Base-by-base conservation (phyloP, 53 echinoderm and acorn worm genomes). In the Astropecten irregularis region DNA sequence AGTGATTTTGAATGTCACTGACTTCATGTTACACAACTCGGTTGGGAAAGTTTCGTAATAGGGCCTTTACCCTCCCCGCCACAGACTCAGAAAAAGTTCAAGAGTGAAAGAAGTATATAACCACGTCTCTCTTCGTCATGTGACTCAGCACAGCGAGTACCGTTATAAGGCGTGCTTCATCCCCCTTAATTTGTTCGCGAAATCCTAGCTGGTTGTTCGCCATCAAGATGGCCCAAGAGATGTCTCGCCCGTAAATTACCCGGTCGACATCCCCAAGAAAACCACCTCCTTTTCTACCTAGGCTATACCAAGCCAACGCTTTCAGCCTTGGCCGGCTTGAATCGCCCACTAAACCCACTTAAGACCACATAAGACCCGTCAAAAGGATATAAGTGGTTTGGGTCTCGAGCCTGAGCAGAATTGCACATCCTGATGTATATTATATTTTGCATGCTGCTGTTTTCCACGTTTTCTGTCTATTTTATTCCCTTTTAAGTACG, bases 61-160 rank as follows among this genome's bases (percentile, higher is more conserved):
- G n/a, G n/a, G n/a, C n/a, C n/a, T n/a, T n/a, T n/a, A n/a, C n/a
- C n/a, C n/a, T n/a, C n/a, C n/a, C n/a, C n/a, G n/a, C n/a, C n/a
- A n/a, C n/a, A n/a, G n/a, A n/a, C n/a, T n/a, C n/a, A n/a, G n/a
- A n/a, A n/a, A n/a, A n/a, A n/a, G n/a, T n/a, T n/a, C n/a, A n/a
- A n/a, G n/a, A n/a, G n/a, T n/a, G n/a, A n/a, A n/a, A n/a, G n/a
- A n/a, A n/a, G n/a, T n/a, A n/a, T n/a, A n/a, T n/a, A n/a, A n/a
- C n/a, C n/a, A n/a, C n/a, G n/a, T n/a, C n/a, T n/a, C n/a, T 7
- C 36, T 37, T 38, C 36, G 19, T 36, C 60, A 63, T 79, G 61
- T 79, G 79, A 79, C 79, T 79, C 79, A 79, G 79, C 79, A 79
- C 7, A 7, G 20, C n/a, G n/a, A n/a, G 37, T n/a, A n/a, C n/a